Base-by-base conservation (phyloP, 2,113 vertebrate species). In the Lophius piscatorius region DNA sequence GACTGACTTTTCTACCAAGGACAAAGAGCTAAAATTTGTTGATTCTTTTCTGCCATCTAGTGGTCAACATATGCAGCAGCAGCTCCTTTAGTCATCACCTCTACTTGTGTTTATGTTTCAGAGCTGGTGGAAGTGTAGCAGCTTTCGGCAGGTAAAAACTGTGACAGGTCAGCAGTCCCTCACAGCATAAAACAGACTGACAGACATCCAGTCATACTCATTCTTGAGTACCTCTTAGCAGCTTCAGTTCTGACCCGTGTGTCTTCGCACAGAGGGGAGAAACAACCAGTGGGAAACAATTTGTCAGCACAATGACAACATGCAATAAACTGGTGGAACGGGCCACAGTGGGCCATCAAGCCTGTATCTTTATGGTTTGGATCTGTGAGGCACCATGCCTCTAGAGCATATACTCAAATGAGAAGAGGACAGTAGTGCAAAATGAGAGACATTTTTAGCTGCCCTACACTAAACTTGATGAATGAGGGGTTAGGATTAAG, bases 41-140 rank as follows among this genome's bases (percentile, higher is more conserved):
- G 31, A 41, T n/a, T 74, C 24, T 49, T 64, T 67, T 70, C 39
- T 71, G 83, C 86, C 81, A 81, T 67, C 86, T 82, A 84, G 82
- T 86, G 87, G 85, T 42, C 5, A 2, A 2, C 2, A 18, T 2
- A 3, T 9, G 31, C 39, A 80, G 5, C 11, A 28, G 11, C 16
- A 6, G 12, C 9, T 6, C 28, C 16, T 11, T 35, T 17, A 2
- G 0, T 40, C 51, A 33, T 56, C 11, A 20, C 12, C 47, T 66
- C 21, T 10, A 16, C 33, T 22, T 57, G 21, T 12, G 17, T 31
- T 29, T 26, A 13, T 28, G 35, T 54, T 22, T 11, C 39, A 5
- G n/a, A 7, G 21, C 13, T 39, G 9, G 36, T 20, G 35, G 10
- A 35, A 33, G 36, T 18, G 58, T 16, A 26, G n/a, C 12, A 9